phyloP scores from a whole-genome alignment of 2,888 invertebrate species.

The Branchellion lobata region DNA sequence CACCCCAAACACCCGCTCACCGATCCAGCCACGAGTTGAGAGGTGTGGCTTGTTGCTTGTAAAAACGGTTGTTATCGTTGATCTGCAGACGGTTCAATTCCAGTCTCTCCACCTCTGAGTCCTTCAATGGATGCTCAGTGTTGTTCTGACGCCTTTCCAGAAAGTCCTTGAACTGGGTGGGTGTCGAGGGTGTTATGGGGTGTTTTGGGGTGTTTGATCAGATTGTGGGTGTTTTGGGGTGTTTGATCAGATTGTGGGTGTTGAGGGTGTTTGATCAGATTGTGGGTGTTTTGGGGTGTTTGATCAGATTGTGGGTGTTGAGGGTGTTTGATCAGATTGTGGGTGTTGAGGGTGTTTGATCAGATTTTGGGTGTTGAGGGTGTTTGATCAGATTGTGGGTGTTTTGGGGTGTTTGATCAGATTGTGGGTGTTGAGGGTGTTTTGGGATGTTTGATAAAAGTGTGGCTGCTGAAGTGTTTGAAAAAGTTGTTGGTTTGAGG shows the following conservation, averaged over 20 bases:
- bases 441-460: no score
- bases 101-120: neutral
- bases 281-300: neutral
- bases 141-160: neutral
- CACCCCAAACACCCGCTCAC: neutral
- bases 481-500: neutral
- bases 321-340: no score
- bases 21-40: neutral
- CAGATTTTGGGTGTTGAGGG: no score
- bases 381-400: neutral
- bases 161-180: constrained; percentile 21
- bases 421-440: no score
- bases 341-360: no score
- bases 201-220: neutral
- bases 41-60: neutral
- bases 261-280: no score
- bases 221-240: no score
- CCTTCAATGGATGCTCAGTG: neutral
- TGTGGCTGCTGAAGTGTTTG: no score
- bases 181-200: no score
- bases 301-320: neutral
- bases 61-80: constrained; percentile 23
- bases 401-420: neutral
- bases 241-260: no score
- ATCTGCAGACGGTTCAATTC: constrained; percentile 19